A percentile compares a stretch with the other conserved stretches of the same genome.
Evolutionary conservation across 2,113 vertebrate genomes (phyloP).

Genomic region (Phalacrocorax pelagicus): DNA sequence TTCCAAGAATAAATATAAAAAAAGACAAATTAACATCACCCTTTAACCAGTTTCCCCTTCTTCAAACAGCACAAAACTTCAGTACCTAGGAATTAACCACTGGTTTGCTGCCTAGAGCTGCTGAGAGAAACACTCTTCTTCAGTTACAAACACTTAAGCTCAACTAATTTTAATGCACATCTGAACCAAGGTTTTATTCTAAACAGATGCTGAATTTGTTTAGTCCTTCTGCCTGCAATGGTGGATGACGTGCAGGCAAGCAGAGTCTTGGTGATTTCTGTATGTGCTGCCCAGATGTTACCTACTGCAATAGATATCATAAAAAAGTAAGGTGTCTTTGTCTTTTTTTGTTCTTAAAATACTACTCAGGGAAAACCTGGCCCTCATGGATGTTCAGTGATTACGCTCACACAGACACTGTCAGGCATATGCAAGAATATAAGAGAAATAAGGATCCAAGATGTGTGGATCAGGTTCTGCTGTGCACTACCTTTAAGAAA

Average conservation of each 20-base stretch:
- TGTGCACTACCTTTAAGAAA: neutral
- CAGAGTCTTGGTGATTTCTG: neutral
- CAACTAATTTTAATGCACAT: neutral
- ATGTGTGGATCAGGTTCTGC: neutral
- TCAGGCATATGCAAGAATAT: neutral
- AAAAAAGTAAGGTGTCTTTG: neutral
- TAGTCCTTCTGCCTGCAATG: neutral
- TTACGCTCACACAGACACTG: neutral
- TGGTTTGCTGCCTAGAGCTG: neutral
- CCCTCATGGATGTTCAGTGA: neutral
- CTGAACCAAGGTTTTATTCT: neutral
- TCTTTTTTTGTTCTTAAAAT: neutral
- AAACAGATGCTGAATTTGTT: neutral
- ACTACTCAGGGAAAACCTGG: neutral
- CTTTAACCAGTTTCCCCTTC: neutral
- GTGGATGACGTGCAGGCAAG: neutral
- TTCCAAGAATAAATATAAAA: neutral
- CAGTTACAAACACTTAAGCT: neutral
- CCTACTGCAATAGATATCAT: neutral
- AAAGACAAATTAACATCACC: neutral
- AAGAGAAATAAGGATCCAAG: neutral
- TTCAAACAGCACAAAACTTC: neutral
- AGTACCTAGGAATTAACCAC: neutral
- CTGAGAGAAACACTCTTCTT: neutral
- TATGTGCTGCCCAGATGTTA: neutral